Base-by-base conservation (phyloP, 1,140 invertebrate species). In the Procambarus clarkii region DNA sequence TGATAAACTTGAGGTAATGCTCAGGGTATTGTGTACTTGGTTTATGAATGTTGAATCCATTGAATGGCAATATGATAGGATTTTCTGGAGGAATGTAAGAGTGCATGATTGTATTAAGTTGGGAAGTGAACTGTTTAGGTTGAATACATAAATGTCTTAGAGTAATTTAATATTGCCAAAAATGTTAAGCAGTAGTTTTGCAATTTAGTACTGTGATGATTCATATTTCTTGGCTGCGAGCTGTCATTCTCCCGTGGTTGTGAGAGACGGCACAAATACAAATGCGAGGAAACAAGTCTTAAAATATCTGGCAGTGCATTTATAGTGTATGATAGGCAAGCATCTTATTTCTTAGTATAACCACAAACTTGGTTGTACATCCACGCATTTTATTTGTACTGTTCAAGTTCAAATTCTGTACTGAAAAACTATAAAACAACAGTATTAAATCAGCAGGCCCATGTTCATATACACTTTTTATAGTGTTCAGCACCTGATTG, bases 221-320 rank as follows among this genome's bases (percentile, higher is more conserved):
- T 74, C 5, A 74, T 74, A 74, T n/a, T 34, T 74, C 69, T 74
- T 74, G 69, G 69, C n/a, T 74, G 69, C n/a, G 69, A 74, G 69
- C 69, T 81, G 54, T 58, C 48, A 81, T 81, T 21, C 48, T 58
- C n/a, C 46, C 46, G 54, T 50, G 79, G 79, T 81, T 81, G 79
- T 81, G 79, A 81, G 48, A 81, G 48, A 24, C 79, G 24, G 79
- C 46, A 81, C 79, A 81, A 81, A 81, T 81, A 74, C 69, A 74
- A 74, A 74, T 74, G 69, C 69, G 69, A 74, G 69, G 69, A 74
- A 74, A 74, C 11, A 74, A 34, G 69, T 11, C 69, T 74, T 74
- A 74, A 74, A 34, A 34, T 34, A 74, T 21, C 69, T 74, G 69
- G 69, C 69, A 34, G 11, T 74, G 69, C n/a, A 74, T 74, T 74